Conservation (phyloP, 1,140 invertebrate species). For the Mamestra configurata region DNA sequence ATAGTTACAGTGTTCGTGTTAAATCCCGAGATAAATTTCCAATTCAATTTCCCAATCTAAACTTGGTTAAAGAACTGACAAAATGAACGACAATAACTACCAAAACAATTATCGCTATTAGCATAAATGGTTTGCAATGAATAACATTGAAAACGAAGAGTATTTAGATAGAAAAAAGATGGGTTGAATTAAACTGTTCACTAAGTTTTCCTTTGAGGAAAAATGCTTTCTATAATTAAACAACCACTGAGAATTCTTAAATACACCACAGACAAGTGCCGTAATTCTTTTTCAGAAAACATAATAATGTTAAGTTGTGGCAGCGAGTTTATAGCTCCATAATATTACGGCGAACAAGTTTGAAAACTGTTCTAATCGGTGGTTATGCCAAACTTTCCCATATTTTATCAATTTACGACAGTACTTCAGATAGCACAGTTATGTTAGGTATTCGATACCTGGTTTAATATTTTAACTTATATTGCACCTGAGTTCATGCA, state of each 20-base stretch:
- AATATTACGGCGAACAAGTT: slow-evolving; percentile 25
- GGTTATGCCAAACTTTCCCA: background rate
- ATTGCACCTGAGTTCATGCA: background rate
- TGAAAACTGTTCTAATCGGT: slow-evolving; percentile 1
- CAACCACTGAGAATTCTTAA: slow-evolving; percentile 19
- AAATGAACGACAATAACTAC: background rate
- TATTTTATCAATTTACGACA: slow-evolving; percentile 17
- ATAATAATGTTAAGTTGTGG: slow-evolving; percentile 4
- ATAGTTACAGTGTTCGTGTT: too few species aligned
- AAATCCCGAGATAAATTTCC: background rate
- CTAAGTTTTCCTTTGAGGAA: slow-evolving; percentile 27
- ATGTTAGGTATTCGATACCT: background rate
- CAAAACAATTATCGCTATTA: slow-evolving; percentile 14
- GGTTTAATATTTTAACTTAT: slow-evolving; percentile 10
- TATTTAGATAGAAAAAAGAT: slow-evolving; percentile 10
- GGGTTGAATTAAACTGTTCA: slow-evolving; percentile 13
- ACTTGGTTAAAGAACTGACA: background rate
- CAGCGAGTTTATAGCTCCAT: background rate
- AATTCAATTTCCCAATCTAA: background rate
- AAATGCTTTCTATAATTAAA: slow-evolving; percentile 42
- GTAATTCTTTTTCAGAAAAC: slow-evolving; percentile 35
- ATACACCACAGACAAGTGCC: slow-evolving; percentile 16
- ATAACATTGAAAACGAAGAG: slow-evolving; percentile 12
- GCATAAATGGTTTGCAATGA: slow-evolving; percentile 10
- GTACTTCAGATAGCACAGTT: slow-evolving; percentile 3